phyloP scores from a whole-genome alignment of 2,888 invertebrate genomes.

The Eilema griseolum region DNA sequence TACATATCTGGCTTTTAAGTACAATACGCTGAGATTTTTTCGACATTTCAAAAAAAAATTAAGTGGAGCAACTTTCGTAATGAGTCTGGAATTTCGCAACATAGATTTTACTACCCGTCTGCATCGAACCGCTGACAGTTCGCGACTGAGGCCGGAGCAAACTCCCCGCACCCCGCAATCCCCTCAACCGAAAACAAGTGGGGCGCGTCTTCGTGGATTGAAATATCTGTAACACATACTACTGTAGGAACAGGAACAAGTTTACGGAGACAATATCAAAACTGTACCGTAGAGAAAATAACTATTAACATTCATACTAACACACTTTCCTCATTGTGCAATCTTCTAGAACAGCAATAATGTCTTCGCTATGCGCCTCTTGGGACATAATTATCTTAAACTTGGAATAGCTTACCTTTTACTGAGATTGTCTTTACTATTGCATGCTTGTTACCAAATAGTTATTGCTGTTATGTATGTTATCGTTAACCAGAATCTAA shows the following conservation, averaged over 20 bases:
- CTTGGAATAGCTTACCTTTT: constrained; percentile 12
- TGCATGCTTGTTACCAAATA: constrained; percentile 6
- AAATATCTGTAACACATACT: too few species aligned
- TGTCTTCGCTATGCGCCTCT: constrained; percentile 6
- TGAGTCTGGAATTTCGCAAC: too few species aligned
- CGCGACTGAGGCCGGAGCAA: too few species aligned
- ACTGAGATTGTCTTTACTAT: constrained; percentile 8
- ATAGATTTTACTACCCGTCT: too few species aligned
- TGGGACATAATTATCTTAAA: constrained; percentile 18
- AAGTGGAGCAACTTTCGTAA: too few species aligned
- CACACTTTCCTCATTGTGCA: constrained; percentile 13
- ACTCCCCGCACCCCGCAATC: too few species aligned
- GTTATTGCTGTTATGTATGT: constrained; percentile 3
- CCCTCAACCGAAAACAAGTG: too few species aligned
- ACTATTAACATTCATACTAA: neutral
- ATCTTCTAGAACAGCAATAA: constrained; percentile 17
- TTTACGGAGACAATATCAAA: neutral
- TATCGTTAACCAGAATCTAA: constrained; percentile 5
- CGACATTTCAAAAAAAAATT: too few species aligned
- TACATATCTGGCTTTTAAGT: too few species aligned
- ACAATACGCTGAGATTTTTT: too few species aligned
- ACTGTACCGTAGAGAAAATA: neutral
- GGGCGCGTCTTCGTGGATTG: too few species aligned
- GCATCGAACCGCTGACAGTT: too few species aligned
- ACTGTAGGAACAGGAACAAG: neutral